phyloP scores from a whole-genome alignment of 30 jellyfish, hydroid and myxozoan species.

The Chrysaora quinquecirrha region DNA sequence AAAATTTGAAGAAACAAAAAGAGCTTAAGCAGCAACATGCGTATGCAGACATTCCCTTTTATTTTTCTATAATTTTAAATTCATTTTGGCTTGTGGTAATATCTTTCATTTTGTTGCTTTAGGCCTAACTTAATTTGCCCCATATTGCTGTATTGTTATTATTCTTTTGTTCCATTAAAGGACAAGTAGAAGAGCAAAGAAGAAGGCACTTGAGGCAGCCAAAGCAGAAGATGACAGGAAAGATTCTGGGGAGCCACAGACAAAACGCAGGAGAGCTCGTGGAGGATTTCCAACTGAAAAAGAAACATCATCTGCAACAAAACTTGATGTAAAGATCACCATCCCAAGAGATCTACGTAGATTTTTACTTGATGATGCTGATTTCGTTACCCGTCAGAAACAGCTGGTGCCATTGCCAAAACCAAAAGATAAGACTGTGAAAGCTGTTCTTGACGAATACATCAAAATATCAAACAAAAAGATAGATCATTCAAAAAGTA shows the following conservation, averaged over 20 bases:
- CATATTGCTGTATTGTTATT: too few relatives aligned
- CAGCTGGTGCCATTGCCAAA: constrained; percentile 97
- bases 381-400: constrained; percentile 91
- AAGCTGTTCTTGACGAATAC: constrained; percentile 75
- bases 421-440: constrained; percentile 72
- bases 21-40: constrained; percentile 92
- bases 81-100: too few relatives aligned
- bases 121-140: too few relatives aligned
- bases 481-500: constrained; percentile 52
- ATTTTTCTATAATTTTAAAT: too few relatives aligned
- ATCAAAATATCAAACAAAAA: constrained; percentile 22
- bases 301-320: constrained; percentile 79
- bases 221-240: constrained; percentile 80
- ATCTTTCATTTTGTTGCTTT: too few relatives aligned
- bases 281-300: constrained; percentile 66
- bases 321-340: constrained; percentile 77
- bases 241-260: constrained; percentile 76
- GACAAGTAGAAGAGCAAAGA: constrained; percentile 76
- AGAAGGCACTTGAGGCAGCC: constrained; percentile 58
- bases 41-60: too few relatives aligned
- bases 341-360: constrained; percentile 93
- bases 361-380: constrained; percentile 92
- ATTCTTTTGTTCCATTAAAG: constrained; percentile 26
- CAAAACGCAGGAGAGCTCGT: constrained; percentile 87
- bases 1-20: constrained; percentile 84